These are phyloP conservation scores for Zonitis immaculata DNA, from an alignment of 2,888 invertebrate species.

Conservation along the genomic window DNA sequence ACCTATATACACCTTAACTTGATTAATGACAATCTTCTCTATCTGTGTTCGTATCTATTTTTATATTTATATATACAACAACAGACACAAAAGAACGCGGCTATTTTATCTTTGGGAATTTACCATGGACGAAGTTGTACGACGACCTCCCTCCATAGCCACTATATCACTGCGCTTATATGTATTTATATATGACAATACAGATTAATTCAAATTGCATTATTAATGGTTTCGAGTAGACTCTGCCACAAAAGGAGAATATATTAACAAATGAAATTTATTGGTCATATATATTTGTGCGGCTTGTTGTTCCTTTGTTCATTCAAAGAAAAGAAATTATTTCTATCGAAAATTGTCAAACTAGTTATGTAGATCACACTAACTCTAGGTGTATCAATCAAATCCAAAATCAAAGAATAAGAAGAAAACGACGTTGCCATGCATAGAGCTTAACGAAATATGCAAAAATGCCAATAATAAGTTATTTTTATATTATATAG, in stretches of 20 bases:
- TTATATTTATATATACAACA: no score
- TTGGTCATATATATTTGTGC: conserved; percentile 3
- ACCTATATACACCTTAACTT: conserved; percentile 30
- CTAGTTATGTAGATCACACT: conserved; percentile 27
- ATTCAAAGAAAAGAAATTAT: conserved; percentile 23
- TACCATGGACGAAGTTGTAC: background rate
- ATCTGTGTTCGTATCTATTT: conserved; percentile 19
- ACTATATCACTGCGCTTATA: no score
- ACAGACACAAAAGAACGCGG: conserved; percentile 23
- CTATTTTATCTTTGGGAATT: conserved; percentile 17
- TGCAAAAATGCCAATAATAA: no score
- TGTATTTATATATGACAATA: no score
- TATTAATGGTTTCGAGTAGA: conserved; percentile 15
- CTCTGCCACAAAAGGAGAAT: conserved; percentile 5
- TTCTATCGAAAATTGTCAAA: conserved; percentile 25
- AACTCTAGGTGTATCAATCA: no score
- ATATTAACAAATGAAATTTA: conserved; percentile 6
- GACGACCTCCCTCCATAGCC: conserved; percentile 9
- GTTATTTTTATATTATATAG: no score
- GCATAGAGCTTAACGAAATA: conserved; percentile 35
- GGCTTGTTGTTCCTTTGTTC: conserved; percentile 19
- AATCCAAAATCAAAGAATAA: no score
- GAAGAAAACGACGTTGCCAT: no score
- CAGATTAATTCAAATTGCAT: conserved; percentile 20
- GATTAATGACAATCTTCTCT: conserved; percentile 34